These are phyloP conservation scores for Podarcis cretensis DNA, from an alignment of 2,113 vertebrate species.

Conservation along the genomic window DNA sequence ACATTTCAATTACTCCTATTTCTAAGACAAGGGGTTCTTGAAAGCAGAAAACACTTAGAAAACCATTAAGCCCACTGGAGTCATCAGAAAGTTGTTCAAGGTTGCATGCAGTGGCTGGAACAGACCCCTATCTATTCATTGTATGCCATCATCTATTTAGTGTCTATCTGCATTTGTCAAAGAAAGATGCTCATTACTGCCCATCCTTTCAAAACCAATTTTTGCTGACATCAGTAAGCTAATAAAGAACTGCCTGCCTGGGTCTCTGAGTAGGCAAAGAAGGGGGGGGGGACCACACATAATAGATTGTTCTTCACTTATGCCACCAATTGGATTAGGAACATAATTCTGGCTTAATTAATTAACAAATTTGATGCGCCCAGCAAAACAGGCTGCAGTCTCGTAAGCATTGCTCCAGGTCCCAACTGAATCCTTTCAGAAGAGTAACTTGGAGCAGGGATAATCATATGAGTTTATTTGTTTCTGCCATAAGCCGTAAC, in stretches of 20 bases:
- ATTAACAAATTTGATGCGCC: conserved; percentile 15
- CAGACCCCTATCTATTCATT: background rate
- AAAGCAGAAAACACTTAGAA: background rate
- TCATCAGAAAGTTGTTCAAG: accelerated
- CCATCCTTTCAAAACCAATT: background rate
- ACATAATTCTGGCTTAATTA: conserved; percentile 13
- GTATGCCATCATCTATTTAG: accelerated
- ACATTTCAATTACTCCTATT: background rate
- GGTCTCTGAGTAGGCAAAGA: background rate
- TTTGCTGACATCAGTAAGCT: background rate
- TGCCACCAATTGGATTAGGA: conserved; percentile 41
- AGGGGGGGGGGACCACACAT: background rate
- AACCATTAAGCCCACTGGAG: accelerated
- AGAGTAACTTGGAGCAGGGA: background rate
- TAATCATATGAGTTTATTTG: background rate
- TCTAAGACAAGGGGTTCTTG: background rate
- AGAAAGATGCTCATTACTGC: background rate
- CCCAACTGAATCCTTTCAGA: background rate
- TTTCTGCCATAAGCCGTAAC: background rate
- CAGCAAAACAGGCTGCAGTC: background rate
- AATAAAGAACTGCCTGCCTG: accelerated
- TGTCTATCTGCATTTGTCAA: background rate
- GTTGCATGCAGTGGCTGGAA: background rate
- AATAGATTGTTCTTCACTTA: background rate
- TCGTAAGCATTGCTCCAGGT: background rate